Base-by-base conservation (phyloP, 2,888 invertebrate genomes). In the Euspilapteryx auroguttella region DNA sequence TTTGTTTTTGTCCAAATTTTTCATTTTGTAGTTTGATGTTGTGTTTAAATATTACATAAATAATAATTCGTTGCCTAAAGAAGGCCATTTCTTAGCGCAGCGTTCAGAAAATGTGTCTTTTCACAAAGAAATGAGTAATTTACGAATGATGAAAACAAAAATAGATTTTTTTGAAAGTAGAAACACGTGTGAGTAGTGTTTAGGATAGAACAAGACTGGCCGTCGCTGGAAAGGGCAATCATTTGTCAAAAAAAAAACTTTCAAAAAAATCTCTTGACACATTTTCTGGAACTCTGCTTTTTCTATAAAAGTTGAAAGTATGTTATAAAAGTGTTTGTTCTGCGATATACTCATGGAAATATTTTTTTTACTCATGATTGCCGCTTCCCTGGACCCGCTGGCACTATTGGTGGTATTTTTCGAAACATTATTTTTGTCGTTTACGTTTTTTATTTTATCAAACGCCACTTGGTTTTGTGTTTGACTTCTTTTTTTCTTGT, bases 71-170 rank as follows among this genome's bases (percentile, higher is more conserved):
- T 25, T 14, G n/a, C 28, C 17, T 14, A n/a, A n/a, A n/a, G n/a
- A n/a, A n/a, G n/a, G n/a, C n/a, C n/a, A n/a, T n/a, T n/a, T n/a
- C n/a, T n/a, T n/a, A 33, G 34, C 31, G 29, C 27, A 26, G 32
- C 28, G n/a, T n/a, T n/a, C 87, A 87, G 87, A 87, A 88, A 88
- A 88, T 88, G 87, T 88, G 87, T 75, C 73, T 75, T 75, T 75
- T 75, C 75, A 75, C 75, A 75, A 69, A 75, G 75, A 75, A 75
- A 85, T 85, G 83, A 76, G 76, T 79, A 62, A 75, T 75, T 71
- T 58, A 51, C 34, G 48, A 56, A 55, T 50, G 49, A 45, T 35
- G 32, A 39, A 37, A 49, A 44, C 55, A 51, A 47, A 78, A 78
- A 69, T 75, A 77, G 78, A 78, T 80, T 80, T 79, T 78, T 80